Evolutionary conservation across 2,113 vertebrate species (phyloP), one percentile per base, ranked within the genome.

Genomic region (cattle (Bos taurus)): DNA sequence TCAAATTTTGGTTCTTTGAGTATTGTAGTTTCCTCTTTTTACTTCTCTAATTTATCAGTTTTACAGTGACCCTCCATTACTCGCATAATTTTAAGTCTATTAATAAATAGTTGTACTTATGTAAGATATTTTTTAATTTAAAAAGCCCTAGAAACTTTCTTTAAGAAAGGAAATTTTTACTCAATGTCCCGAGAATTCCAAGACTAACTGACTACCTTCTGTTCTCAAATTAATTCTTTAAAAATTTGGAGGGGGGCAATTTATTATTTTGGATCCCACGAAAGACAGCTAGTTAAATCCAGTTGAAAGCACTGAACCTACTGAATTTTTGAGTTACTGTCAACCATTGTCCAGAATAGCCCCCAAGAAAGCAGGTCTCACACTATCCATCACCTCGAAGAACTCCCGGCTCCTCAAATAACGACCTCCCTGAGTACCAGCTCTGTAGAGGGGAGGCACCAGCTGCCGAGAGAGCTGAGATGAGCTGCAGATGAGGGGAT

Each of bases 401-500:
- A 94, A 89, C 57, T 80, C 50, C 16, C 0, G 0, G 50, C 84
- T 95, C 54, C 86, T 23, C 16, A 1, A 33, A 52, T 64, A 1
- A 0, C 0, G 1, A 40, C 81, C 13, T 6, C 0, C 0, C 15
- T 21, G 33, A 54, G 88, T 92, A 36, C 67, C 36, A 52, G 15
- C 11, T 88, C 81, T 54, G 28, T 52, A 93, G 3, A 1, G 77
- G 6, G 10, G 59, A 97, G 95, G 83, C 46, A 64, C 33, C 94
- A 97, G 84, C 93, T 97, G 95, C 86, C 54, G 8, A 28, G 87
- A 92, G 74, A 91, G 87, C 93, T 83, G 56, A 98, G 97, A 91
- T 95, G 94, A 94, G 90, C 93, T 52, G 7, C 95, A 97, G 96
- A 97, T 95, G 96, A 90, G 23, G 83, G 52, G 36, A 60, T 97